Conservation (phyloP, 2,113 vertebrate genomes). For the Cichladusa arquata region DNA sequence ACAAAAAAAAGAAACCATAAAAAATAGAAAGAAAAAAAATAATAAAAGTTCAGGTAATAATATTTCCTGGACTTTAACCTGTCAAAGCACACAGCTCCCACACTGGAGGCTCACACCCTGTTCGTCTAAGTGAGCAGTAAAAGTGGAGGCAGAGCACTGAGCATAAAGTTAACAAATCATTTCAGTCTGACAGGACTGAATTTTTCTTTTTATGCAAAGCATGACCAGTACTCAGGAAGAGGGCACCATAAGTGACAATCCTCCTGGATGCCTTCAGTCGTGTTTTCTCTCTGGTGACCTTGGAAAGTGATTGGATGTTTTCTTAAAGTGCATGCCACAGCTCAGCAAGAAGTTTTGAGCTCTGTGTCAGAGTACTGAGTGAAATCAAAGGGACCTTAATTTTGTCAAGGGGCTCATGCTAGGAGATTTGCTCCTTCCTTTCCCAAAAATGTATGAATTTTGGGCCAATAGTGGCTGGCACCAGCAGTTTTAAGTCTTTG, state of each 20-base stretch:
- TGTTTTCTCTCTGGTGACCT: neutral
- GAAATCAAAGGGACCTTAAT: neutral
- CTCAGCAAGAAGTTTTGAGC: neutral
- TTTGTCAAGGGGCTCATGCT: neutral
- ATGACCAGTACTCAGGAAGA: neutral
- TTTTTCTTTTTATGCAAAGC: neutral
- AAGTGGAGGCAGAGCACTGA: neutral
- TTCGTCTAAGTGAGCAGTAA: neutral
- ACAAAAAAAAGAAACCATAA: too few relatives aligned
- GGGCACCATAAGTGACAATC: neutral
- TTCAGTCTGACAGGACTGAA: neutral
- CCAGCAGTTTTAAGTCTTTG: neutral
- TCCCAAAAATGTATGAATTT: neutral
- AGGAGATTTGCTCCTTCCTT: neutral
- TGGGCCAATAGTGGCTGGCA: neutral
- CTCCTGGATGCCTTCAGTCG: neutral
- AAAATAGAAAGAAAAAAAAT: neutral
- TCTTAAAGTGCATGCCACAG: neutral
- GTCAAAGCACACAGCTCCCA: neutral
- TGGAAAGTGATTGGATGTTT: neutral
- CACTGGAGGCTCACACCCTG: rapidly evolving
- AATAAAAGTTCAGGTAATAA: neutral
- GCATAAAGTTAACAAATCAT: neutral
- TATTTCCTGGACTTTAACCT: neutral
- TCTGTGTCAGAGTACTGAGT: neutral